These are phyloP conservation scores for Coreius guichenoti DNA, from an alignment of 2,797 vertebrate species.

Conservation along the genomic window DNA sequence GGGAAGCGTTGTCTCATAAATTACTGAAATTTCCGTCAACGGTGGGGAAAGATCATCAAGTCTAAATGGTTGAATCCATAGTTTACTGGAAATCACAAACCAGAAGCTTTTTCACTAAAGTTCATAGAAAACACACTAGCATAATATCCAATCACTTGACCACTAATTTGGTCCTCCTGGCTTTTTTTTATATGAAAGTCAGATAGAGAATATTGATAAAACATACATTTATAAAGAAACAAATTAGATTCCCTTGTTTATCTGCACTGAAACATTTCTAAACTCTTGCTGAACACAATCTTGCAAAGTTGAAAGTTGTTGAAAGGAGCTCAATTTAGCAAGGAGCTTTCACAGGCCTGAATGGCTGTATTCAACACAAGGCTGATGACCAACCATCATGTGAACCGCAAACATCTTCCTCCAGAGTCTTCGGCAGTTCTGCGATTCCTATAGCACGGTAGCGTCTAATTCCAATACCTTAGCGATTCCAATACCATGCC, in stretches of 20 bases:
- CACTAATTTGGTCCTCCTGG: not conserved
- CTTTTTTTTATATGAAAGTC: constrained; percentile 1
- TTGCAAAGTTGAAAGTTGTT: not conserved
- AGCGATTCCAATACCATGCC: not conserved
- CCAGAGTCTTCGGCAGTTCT: not conserved
- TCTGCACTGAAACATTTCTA: not conserved
- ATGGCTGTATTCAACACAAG: constrained; percentile 19
- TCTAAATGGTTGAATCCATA: not conserved
- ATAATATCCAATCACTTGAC: not conserved
- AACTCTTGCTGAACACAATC: not conserved
- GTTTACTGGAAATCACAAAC: not conserved
- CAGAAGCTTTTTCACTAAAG: not conserved
- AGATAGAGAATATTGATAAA: not conserved
- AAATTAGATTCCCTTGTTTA: not conserved
- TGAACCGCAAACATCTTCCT: not conserved
- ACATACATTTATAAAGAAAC: not conserved
- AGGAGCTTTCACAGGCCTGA: constrained; percentile 3
- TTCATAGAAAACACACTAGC: not conserved
- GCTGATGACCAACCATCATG: not conserved
- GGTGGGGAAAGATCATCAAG: not conserved
- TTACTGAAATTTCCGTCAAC: too few species aligned
- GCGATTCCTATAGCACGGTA: not conserved
- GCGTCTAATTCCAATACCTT: not conserved
- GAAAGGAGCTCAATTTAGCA: not conserved
- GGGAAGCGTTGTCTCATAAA: too few species aligned